Evolutionary conservation across 2,113 vertebrate species (phyloP).

Genomic region (Triplophysa dalaica): DNA sequence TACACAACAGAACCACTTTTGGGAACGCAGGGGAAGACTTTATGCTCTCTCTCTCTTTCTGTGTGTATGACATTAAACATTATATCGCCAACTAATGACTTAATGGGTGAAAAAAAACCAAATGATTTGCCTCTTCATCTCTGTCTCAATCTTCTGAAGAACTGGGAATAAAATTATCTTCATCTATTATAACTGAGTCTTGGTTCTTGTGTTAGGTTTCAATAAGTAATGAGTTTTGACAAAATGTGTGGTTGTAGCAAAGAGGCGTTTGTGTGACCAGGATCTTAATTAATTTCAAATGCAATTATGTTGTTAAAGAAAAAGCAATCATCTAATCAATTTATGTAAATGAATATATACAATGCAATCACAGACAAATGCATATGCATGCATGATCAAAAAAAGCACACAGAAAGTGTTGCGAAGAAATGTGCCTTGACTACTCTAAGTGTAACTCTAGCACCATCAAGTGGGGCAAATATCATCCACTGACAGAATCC

Average conservation of each 20-base stretch:
- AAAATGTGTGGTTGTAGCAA: conserved; percentile 32
- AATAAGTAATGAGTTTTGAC: conserved; percentile 32
- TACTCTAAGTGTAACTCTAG: conserved; percentile 64
- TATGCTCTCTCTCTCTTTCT: neutral
- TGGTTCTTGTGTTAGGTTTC: conserved; percentile 32
- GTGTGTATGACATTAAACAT: neutral
- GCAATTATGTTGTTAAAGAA: conserved; percentile 11
- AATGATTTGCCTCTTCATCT: conserved; percentile 16
- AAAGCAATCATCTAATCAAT: conserved; percentile 38
- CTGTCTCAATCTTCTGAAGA: conserved; percentile 24
- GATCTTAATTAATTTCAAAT: conserved; percentile 31
- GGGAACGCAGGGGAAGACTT: neutral
- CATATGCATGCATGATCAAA: conserved; percentile 30
- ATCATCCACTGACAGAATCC: conserved; percentile 8
- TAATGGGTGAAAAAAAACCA: neutral
- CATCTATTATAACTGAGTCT: conserved; percentile 29
- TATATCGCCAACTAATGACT: neutral
- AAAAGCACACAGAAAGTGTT: conserved; percentile 8
- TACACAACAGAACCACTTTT: conserved; percentile 3
- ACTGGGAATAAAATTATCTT: conserved; percentile 14
- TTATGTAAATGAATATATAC: conserved; percentile 41
- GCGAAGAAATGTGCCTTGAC: conserved; percentile 21
- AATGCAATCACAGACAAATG: conserved; percentile 34
- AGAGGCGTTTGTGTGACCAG: conserved; percentile 9
- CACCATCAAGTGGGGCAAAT: conserved; percentile 70